Evolutionary conservation across 1,140 invertebrate genomes (phyloP), one percentile per base, ranked within the genome.

Genomic region (Plodia interpunctella): DNA sequence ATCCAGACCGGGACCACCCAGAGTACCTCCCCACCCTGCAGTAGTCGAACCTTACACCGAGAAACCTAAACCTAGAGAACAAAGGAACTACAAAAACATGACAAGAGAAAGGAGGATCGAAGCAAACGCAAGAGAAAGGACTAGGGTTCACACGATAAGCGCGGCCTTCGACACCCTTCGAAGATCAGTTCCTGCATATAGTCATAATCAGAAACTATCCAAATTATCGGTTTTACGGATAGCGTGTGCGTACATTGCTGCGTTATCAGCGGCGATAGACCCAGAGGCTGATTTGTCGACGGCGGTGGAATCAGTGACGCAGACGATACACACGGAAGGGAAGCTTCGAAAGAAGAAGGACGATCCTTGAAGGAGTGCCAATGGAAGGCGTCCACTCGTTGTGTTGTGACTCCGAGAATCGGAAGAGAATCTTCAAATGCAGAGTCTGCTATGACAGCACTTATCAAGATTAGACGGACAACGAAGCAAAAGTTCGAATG

Each of bases 41-140:
- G 91, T 92, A 20, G 62, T 84, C 21, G 72, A 87, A 60, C 30
- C 72, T 5, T 83, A 79, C 57, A 54, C 62, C 4, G 74, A 83
- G 8, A 80, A 78, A 55, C 64, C 74, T 63, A 85, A 84, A 38
- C 90, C 90, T 9, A 86, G 92, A 21, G 93, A 96, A 55, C 95
- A 96, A 70, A 93, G 97, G 62, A 98, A 98, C 80, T 98, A 98
- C 83, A 98, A 98, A 78, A 98, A 97, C 77, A 98, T 98, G 97
- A 98, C 96, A 0, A 90, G 96, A 20, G 97, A 98, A 75, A 91
- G 97, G 62, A 90, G 97, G 28, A 97, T 98, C 72, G 97, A 98
- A 84, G 97, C 97, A 0, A 98, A 98, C 74, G 97, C 97, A 0
- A 91, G 97, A 0, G 97, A 98, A 83, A 90, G 97, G 32, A 97